A percentile compares a stretch with the other conserved stretches of the same genome.
Conservation (phyloP, 2,113 vertebrate genomes). For the Dolichallabes microphthalmus region DNA sequence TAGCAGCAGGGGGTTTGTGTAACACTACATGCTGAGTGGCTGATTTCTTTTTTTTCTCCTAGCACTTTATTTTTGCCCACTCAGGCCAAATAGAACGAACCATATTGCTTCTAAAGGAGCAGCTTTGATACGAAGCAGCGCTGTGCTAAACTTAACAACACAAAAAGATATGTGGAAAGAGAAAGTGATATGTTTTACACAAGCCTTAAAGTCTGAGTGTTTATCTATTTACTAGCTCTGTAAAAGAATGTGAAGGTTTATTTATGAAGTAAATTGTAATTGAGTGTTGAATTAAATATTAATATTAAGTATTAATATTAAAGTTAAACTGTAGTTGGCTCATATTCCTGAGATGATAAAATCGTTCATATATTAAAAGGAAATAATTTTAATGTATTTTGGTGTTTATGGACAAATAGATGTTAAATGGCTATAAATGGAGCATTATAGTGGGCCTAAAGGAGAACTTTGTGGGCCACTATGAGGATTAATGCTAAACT, state of each 20-base stretch:
- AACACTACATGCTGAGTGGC: slow-evolving; percentile 28
- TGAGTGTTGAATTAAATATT: background rate
- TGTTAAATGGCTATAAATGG: background rate
- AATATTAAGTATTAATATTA: background rate
- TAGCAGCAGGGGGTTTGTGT: slow-evolving; percentile 1
- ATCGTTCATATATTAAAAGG: background rate
- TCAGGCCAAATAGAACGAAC: slow-evolving; percentile 32
- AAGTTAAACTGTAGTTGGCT: background rate
- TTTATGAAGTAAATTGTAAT: background rate
- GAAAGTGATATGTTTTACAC: background rate
- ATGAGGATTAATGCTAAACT: background rate
- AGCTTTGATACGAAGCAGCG: background rate
- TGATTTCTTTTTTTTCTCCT: background rate
- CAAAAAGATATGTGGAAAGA: background rate
- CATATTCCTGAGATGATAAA: background rate
- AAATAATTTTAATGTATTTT: background rate
- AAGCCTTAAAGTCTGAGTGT: background rate
- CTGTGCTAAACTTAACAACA: slow-evolving; percentile 11
- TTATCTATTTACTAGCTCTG: background rate
- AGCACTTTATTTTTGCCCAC: slow-evolving; percentile 28
- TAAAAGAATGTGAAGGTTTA: background rate
- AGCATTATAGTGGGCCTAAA: background rate
- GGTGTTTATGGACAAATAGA: background rate
- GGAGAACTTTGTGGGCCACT: background rate
- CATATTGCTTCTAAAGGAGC: slow-evolving; percentile 9